A percentile compares a stretch with the other conserved stretches of the same genome.
Conservation (phyloP, 1,140 invertebrate genomes). For the Apocrypta bakeri region DNA sequence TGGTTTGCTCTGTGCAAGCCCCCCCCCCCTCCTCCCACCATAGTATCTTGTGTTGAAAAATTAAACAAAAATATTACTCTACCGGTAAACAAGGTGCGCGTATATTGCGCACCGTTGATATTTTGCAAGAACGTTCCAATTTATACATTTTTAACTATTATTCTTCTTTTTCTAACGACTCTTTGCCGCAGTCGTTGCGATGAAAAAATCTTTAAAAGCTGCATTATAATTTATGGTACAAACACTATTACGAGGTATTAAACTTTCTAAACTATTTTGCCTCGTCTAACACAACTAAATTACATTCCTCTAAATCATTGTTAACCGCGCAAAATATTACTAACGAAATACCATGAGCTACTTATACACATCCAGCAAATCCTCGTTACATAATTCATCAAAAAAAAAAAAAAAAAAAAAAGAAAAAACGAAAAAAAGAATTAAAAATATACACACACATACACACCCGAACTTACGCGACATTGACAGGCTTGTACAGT, state of each 20-base stretch:
- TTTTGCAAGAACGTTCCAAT: not conserved
- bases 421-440: no score
- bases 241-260: not conserved
- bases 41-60: not conserved
- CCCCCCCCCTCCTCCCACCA: no score
- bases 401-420: not conserved
- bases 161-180: conserved; percentile 8
- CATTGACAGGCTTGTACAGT: not conserved
- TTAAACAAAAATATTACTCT: not conserved
- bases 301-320: not conserved
- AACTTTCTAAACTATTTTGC: not conserved
- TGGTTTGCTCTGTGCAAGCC: not conserved
- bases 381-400: not conserved
- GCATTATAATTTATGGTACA: not conserved
- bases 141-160: not conserved
- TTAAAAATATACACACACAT: no score
- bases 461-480: no score
- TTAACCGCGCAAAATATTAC: not conserved
- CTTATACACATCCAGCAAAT: not conserved
- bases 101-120: not conserved
- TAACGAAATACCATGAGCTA: not conserved
- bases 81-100: not conserved
- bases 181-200: not conserved
- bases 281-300: not conserved
- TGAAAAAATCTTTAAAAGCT: not conserved